Evolutionary conservation across 2,113 vertebrate species (phyloP), one percentile per base, ranked within the genome.

Genomic region (Ictalurus furcatus): DNA sequence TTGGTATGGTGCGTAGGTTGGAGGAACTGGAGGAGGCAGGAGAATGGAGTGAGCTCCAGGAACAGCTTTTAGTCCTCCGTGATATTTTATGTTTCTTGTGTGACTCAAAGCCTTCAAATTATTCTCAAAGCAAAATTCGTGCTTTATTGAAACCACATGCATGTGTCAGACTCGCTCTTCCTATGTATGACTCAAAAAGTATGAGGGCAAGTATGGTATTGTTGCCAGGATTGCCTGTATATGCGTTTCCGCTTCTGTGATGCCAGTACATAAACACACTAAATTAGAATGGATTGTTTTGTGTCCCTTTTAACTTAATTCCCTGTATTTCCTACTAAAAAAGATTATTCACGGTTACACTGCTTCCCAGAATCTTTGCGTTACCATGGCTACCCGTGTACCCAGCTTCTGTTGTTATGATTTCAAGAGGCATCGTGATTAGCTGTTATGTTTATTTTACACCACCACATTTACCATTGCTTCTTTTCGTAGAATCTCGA

Each of bases 401-500:
- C 48, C 71, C 59, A 79, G 59, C 40, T 63, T 37, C 34, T 61
- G 69, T 88, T 89, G 81, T 69, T 81, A 82, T 89, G 65, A 80
- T 84, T 88, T 90, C 61, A 44, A 80, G 80, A 48, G 30, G 76
- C 28, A 59, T 63, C 37, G 34, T 69, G 25, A 0, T 74, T 69
- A 54, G 52, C 67, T 76, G 28, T 85, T 30, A 44, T 85, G 28
- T 88, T 87, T 85, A 44, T 80, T 59, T 65, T 88, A 80, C 85
- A 73, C 61, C 52, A 48, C 30, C 63, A 23, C 61, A 85, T 80
- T 30, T 78, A 54, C 59, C 80, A 52, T 85, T 56, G 8, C 61
- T 59, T 23, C 52, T 88, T 65, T 71, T 85, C 78, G 48, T 94
- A 99, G 98, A 98, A 85, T 95, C 95, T 61, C 96, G 96, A 87